These are phyloP conservation scores for Rhinophrynus dorsalis DNA, from an alignment of 2,797 vertebrate genomes.

Conservation along the genomic window DNA sequence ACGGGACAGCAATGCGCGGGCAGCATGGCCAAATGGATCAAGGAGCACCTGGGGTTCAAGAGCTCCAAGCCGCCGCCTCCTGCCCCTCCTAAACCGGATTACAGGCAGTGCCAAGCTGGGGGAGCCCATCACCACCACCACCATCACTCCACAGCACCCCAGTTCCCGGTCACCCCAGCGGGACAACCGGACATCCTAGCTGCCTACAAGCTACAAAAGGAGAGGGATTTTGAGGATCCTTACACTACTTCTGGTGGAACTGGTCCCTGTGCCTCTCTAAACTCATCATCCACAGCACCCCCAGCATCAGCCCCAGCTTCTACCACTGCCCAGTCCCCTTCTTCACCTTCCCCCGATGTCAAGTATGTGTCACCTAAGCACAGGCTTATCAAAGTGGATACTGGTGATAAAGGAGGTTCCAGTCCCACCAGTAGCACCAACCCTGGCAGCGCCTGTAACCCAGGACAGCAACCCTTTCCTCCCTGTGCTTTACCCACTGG, in stretches of 20 bases:
- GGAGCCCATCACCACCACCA: slow-evolving; percentile 66
- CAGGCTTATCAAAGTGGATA: slow-evolving; percentile 87
- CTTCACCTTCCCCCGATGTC: slow-evolving; percentile 65
- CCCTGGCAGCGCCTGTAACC: slow-evolving; percentile 2
- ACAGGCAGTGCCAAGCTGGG: slow-evolving; percentile 76
- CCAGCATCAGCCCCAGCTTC: slow-evolving; percentile 1
- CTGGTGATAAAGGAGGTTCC: slow-evolving; percentile 72
- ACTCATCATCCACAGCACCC: slow-evolving; percentile 57
- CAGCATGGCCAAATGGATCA: slow-evolving; percentile 95
- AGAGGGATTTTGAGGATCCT: slow-evolving; percentile 94
- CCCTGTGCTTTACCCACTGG: slow-evolving; percentile 53
- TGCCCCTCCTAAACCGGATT: slow-evolving; percentile 90
- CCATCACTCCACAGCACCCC: slow-evolving; percentile 62
- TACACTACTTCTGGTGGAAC: slow-evolving; percentile 74
- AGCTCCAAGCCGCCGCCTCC: slow-evolving; percentile 86
- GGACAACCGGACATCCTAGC: slow-evolving; percentile 91
- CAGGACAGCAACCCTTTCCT: slow-evolving; percentile 48
- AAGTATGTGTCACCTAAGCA: slow-evolving; percentile 85
- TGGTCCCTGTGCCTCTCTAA: slow-evolving; percentile 60
- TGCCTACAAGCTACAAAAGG: slow-evolving; percentile 91
- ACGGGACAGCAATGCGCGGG: slow-evolving; percentile 80
- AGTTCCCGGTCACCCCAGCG: slow-evolving; percentile 57
- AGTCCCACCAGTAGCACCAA: slow-evolving; percentile 67
- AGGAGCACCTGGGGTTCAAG: slow-evolving; percentile 94
- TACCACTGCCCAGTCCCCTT: slow-evolving; percentile 16